Conservation (phyloP, 2,888 invertebrate genomes). For the Xestia sexstrigata region DNA sequence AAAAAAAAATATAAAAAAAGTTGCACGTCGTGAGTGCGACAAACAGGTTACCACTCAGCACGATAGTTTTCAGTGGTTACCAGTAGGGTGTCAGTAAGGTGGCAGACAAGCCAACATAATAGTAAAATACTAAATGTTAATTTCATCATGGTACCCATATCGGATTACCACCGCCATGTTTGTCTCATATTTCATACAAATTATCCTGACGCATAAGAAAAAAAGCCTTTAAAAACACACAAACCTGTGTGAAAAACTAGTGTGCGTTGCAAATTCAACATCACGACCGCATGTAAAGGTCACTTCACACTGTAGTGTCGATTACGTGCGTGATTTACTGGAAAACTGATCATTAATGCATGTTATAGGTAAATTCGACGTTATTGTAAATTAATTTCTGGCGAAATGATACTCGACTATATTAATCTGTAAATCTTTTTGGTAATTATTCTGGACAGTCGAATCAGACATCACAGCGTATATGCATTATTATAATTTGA, state of each 20-base stretch:
- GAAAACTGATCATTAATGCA: background rate
- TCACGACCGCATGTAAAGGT: constrained; percentile 20
- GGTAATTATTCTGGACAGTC: background rate
- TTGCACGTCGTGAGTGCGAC: no score
- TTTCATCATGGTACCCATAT: background rate
- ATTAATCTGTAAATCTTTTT: background rate
- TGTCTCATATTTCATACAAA: background rate
- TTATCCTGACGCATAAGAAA: constrained; percentile 24
- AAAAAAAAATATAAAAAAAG: no score
- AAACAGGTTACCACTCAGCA: no score
- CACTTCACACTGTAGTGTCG: constrained; percentile 18
- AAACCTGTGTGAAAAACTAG: constrained; percentile 28
- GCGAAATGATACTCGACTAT: background rate
- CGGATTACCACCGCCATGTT: background rate
- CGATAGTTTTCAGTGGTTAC: no score
- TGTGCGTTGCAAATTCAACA: constrained; percentile 38
- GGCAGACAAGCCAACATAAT: background rate
- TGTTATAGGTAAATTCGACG: background rate
- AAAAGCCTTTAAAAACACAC: background rate
- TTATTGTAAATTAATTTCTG: background rate
- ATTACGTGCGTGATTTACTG: background rate
- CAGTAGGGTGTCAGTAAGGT: no score
- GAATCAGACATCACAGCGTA: background rate
- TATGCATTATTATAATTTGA: background rate
- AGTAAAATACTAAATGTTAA: background rate